Evolutionary conservation across 1,140 invertebrate genomes (phyloP), one percentile per base, ranked within the genome.

Genomic region (Ips nitidus): DNA sequence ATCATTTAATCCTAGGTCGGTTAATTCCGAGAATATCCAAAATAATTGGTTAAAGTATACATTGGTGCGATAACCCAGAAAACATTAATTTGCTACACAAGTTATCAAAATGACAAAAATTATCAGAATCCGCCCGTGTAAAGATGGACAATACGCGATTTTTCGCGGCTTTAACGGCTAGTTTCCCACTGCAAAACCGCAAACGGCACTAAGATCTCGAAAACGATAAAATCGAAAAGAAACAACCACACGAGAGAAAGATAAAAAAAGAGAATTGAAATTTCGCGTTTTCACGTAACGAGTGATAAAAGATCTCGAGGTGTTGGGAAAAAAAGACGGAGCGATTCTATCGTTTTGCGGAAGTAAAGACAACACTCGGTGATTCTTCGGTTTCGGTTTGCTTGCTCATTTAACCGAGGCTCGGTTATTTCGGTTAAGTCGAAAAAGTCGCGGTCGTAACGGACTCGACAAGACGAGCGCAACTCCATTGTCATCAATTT

Each of bases 281-380:
- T 66, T 66, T 66, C 42, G 52, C 64, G 55, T 56, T 66, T 66
- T 58, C 56, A 47, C n/a, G 53, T 66, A 66, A 66, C 64, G 64
- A 66, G 41, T 58, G 64, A 66, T 66, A 66, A 41, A 57, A 57
- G 64, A 66, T 66, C 64, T 56, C 53, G 52, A 57, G 64, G 52
- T 66, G 64, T 57, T 66, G 64, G 53, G 64, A 66, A 66, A 66
- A 66, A 66, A 40, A 4, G 3, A 39, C n/a, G 7, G 22, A 36
- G 39, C 37, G 53, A 56, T 56, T 56, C 4, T 56, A 56, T 56
- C 53, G 22, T n/a, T 56, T 56, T 56, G 53, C 2, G 37, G 53
- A 38, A 56, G 37, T 6, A 2, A 39, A n/a, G 39, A 56, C 45
- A 6, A 22, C 6, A 50, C 6, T 50, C 22, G 22, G 22, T 22